Base-by-base conservation (phyloP, 2,888 invertebrate species). In the Lepeophtheirus nordmannii region DNA sequence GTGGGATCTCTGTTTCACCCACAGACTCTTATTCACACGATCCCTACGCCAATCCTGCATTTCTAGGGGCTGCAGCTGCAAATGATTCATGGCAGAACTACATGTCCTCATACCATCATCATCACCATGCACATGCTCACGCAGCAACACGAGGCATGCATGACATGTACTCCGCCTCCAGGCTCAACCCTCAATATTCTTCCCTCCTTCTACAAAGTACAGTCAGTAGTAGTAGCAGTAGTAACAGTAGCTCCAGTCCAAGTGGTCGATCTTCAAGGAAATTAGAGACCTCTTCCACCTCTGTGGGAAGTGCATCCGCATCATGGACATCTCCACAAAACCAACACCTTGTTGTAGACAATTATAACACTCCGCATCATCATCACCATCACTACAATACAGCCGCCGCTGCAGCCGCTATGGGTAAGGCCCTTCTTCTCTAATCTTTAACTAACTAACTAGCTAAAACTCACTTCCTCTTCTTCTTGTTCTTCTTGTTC, bases 111-210 rank as follows among this genome's bases (percentile, higher is more conserved):
- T 61, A 61, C 37, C 58, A 58, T 12, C 22, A 14, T 12, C 58
- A 58, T 22, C 58, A 58, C 22, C n/a, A 23, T 12, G 58, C 58
- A 1, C 3, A 3, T 17, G 58, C 58, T 30, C 30, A 30, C 30
- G 30, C 30, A 2, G 30, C 30, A 30, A 30, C 3, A 2, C 53
- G 17, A 17, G 14, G 53, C 53, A n/a, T 17, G 53, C 14, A 14
- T 14, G 61, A 61, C 38, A 61, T 61, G 61, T 61, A 61, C 38
- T 38, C 23, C 2, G 37, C 37, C 53, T 46, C 53, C 5, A 2
- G 53, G 8, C 53, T 46, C 53, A 46, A 30, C 53, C 53, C 53
- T 5, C 53, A 46, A 17, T 46, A 46, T 17, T 46, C 53, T 1
- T 46, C 53, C 53, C 53, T 46, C 53, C 53, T 46, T n/a, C 53